Evolutionary conservation across 2,113 vertebrate genomes (phyloP), one percentile per base, ranked within the genome.

Genomic region (Rhinopomastus cyanomelas): DNA sequence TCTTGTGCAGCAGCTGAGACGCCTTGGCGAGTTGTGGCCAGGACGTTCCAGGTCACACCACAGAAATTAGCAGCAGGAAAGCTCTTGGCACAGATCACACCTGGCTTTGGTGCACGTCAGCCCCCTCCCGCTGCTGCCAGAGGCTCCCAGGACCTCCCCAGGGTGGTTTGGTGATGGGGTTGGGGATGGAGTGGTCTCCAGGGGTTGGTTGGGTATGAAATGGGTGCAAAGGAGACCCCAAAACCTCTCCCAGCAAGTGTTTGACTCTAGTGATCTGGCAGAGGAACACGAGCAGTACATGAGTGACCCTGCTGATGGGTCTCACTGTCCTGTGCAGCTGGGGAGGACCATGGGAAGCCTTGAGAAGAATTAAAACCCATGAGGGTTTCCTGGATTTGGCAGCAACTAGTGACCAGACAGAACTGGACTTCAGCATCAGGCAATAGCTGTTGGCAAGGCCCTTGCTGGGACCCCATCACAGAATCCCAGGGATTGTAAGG

Each of bases 1-100:
- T 88, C 77, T 88, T 87, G 86, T 85, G 89, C 87, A 91, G 84
- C 75, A 79, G 88, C 84, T 82, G 77, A 73, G 92, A 61, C n/a
- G 88, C 68, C 83, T 92, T 73, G 51, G 66, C 29, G 72, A 85
- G 85, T 72, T 52, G 48, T 16, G 59, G 84, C 62, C 62, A 61
- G 61, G 85, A 85, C 81, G 80, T 82, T 89, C 56, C 62, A 76
- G 92, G 60, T 17, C 1, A 0, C 49, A 52, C 30, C n/a, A 89
- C 30, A 85, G 79, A 87, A 95, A 93, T 80, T 34, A 90, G 77
- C 22, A 59, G 37, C 42, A 82, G 34, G 56, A 90, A 89, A 90
- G 77, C 12, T 6, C 74, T 81, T 76, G 42, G 59, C n/a, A 57
- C 32, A 51, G 62, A 16, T 36, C 68, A 20, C 59, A 62, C 51